A percentile compares a stretch with the other conserved stretches of the same genome.
Evolutionary conservation across 1,140 invertebrate genomes (phyloP).

Genomic region (Zeugodacus cucurbitae): DNA sequence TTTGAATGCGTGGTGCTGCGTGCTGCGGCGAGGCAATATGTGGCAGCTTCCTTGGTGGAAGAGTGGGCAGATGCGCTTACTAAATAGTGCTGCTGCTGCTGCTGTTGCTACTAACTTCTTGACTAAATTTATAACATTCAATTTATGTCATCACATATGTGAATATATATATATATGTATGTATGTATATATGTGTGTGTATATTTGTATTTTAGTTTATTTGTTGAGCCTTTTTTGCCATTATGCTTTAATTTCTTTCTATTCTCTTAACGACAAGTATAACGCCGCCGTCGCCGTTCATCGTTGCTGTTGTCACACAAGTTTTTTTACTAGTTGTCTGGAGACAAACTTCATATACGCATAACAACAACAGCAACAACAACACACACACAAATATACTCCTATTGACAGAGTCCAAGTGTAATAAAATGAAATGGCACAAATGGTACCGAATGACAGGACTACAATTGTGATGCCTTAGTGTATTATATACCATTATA

Average conservation of each 20-base stretch:
- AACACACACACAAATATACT: neutral
- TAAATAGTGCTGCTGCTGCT: neutral
- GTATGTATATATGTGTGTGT: neutral
- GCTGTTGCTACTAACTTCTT: neutral
- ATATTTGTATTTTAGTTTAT: neutral
- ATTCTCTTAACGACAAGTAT: neutral
- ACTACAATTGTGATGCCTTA: neutral
- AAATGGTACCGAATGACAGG: neutral
- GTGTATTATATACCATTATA: neutral
- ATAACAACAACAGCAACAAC: neutral
- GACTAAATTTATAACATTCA: constrained; percentile 5
- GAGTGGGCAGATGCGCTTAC: neutral
- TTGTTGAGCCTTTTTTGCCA: neutral
- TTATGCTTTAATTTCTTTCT: neutral
- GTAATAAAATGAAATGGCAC: neutral
- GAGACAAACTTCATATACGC: neutral
- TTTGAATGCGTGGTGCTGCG: constrained; percentile 5
- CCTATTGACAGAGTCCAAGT: neutral
- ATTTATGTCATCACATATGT: neutral
- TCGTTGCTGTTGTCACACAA: neutral
- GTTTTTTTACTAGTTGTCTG: neutral
- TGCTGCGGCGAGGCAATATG: neutral
- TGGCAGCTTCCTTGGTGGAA: neutral
- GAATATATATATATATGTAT: neutral
- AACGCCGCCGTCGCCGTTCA: neutral